A percentile compares a stretch with the other conserved stretches of the same genome.
Conservation (phyloP, 2,888 invertebrate species). For the Bimastos eiseni region DNA sequence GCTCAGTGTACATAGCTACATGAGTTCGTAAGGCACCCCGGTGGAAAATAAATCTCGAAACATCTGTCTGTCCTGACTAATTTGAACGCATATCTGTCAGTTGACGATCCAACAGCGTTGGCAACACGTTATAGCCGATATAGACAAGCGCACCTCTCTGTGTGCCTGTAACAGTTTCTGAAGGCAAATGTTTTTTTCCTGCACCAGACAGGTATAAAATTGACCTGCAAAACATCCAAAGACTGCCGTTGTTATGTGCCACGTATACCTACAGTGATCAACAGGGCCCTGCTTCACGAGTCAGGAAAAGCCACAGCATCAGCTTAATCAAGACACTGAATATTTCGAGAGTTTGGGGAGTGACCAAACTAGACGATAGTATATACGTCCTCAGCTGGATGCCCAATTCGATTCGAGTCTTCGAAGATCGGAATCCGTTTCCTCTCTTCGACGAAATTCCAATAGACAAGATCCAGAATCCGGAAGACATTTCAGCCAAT, state of each 20-base stretch:
- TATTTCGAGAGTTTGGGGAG: neutral
- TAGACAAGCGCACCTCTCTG: too few relatives aligned
- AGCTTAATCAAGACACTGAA: neutral
- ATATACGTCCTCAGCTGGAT: neutral
- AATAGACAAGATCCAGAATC: neutral
- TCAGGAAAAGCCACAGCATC: neutral
- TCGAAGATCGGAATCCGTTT: neutral
- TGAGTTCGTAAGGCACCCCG: too few relatives aligned
- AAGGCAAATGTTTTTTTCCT: neutral
- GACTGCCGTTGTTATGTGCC: slow-evolving; percentile 13
- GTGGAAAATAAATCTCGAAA: too few relatives aligned
- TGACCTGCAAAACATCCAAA: neutral
- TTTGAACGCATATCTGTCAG: too few relatives aligned
- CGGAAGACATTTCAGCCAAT: neutral
- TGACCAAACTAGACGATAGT: neutral
- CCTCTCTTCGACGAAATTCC: neutral
- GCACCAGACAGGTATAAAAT: neutral
- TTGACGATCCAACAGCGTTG: too few relatives aligned
- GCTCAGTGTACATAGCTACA: too few relatives aligned
- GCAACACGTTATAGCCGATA: too few relatives aligned
- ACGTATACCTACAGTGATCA: neutral
- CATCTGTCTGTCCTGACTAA: too few relatives aligned
- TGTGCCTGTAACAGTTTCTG: neutral
- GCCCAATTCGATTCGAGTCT: neutral
- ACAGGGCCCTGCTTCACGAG: neutral